Base-by-base conservation (phyloP, 2,113 vertebrate species). In the Malurus melanocephalus region DNA sequence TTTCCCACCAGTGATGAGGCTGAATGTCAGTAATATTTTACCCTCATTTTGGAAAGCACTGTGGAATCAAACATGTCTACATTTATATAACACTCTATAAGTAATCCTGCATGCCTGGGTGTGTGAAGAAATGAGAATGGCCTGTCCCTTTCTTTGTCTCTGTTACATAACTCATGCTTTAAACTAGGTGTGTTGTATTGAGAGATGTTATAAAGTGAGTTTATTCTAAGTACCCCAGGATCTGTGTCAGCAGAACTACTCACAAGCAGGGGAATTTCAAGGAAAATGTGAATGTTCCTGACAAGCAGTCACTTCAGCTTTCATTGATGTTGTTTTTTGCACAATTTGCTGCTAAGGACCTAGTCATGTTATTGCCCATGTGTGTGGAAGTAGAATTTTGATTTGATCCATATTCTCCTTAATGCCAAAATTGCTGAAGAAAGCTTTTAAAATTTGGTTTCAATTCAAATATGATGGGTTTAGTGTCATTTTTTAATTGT, bases 401-500 rank as follows among this genome's bases (percentile, higher is more conserved):
- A 94, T 85, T 95, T 87, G 74, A 94, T 96, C 91, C 79, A 76
- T 92, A 78, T 93, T 93, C 67, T 86, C 92, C 92, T 94, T 86
- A 89, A 93, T 95, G 94, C 84, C 87, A 89, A 85, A 95, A 95
- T 94, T 93, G 75, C 71, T 93, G 85, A 67, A 82, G 94, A 90
- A 80, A 94, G 55, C 59, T 78, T 93, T 78, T 96, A 59, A 66
- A 76, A 90, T 96, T 94, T 96, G 55, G 56, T 93, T 96, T 94
- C 90, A 95, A 95, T 94, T 93, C 93, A 92, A 74, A 95, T 84
- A 85, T 75, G 86, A 94, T 96, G 77, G n/a, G 72, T 95, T 95
- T 77, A 89, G 66, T 93, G 90, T 93, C 92, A 87, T 91, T 93
- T 93, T 94, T 94, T 94, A 94, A 95, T 96, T 95, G 90, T 89